Evolutionary conservation across 2,113 vertebrate species (phyloP), one percentile per base, ranked within the genome.

Genomic region (Helogale parvula): DNA sequence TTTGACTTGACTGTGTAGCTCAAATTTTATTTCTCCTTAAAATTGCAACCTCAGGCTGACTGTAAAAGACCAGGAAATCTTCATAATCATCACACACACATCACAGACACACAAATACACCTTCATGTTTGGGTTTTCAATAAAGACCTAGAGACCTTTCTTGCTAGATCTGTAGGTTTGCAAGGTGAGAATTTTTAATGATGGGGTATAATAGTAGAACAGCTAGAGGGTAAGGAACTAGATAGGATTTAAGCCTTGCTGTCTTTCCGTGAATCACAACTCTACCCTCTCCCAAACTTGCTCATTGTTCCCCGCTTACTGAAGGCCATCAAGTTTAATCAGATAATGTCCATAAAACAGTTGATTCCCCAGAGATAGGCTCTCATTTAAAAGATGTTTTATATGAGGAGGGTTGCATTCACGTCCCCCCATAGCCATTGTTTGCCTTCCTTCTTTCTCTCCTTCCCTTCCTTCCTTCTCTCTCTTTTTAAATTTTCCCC

Each of bases 391-490:
- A 25, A 52, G 71, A 47, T 29, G 10, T 33, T 80, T 38, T 68
- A 31, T 35, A 27, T 1, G 65, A 69, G 38, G 52, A 57, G 7
- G 47, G 8, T 29, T 45, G 41, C 23, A 15, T 35, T 85, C 17
- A 60, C 3, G 10, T 31, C 74, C 90, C 38, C 31, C 27, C 10
- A 54, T 31, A 2, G 15, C 3, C 41, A 23, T 9, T n/a, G 13
- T 45, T 27, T 69, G 4, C 13, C 17, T 54, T 4, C 41, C 12
- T 47, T 35, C 23, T 5, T 74, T 27, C 25, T 4, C 8, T 5
- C 23, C 14, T 17, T 25, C 2, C 3, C 3, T 80, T 31, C 31
- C 2, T 21, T 3, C 47, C 15, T 3, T 21, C 38, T 1, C 12
- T n/a, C 13, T 45, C 35, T 68, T n/a, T 66, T 31, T 17, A 5